Base-by-base conservation (phyloP, 2,113 vertebrate species). In the Chamaetylas fuelleborni region DNA sequence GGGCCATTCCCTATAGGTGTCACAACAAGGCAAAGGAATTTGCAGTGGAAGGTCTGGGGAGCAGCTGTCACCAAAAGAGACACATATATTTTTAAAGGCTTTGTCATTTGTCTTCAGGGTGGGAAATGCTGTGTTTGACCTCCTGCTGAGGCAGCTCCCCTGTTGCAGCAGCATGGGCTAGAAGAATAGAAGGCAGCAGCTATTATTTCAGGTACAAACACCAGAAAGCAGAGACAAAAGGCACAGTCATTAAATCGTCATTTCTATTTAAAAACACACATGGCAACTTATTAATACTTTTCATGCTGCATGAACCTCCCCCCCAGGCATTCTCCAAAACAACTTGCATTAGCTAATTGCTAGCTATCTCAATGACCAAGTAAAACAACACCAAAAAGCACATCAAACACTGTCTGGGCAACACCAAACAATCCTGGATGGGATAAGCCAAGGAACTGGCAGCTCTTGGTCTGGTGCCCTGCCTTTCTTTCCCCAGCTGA, bases 51-150 rank as follows among this genome's bases (percentile, higher is more conserved):
- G 45, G 71, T 74, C 79, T 89, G 56, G 81, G 83, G 81, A 97
- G 77, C 81, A 96, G 85, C 93, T 95, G 94, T 71, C 90, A 88
- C 66, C 40, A 8, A 50, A 58, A 81, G 54, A 93, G 78, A 92
- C 11, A 76, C 36, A 31, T 40, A 50, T 33, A 81, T 82, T 95
- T 95, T 82, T 77, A 77, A 96, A 94, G 58, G 45, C 45, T 81
- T 82, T 92, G 82, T 94, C 85, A 58, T 89, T 80, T 94, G 81
- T 93, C 88, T 96, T 72, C 56, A 58, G 88, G 81, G 74, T 81
- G 56, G 86, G 67, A 92, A 94, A 72, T 0, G 16, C 40, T 81
- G 56, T 71, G 42, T 73, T 65, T 85, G 87, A 90, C 85, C 95
- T 93, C 67, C 72, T 36, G 76, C 86, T 79, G 90, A 95, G 89